Evolutionary conservation across 2,797 vertebrate species (phyloP).

Genomic region (Okamejei kenojei): DNA sequence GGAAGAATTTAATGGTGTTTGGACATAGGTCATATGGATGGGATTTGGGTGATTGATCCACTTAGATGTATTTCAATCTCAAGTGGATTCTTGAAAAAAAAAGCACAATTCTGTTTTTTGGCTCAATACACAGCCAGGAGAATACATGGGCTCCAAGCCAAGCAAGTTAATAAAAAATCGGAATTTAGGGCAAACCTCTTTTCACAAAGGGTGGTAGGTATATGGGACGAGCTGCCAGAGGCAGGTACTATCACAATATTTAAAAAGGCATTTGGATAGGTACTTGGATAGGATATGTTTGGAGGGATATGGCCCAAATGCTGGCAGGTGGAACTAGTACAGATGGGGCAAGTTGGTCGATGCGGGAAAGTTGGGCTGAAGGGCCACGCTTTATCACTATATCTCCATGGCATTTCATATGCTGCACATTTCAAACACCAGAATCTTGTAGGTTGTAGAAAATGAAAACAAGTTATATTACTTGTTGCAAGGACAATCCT

Average conservation of each 20-base stretch:
- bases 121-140: not conserved
- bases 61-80: not conserved
- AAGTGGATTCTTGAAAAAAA: not conserved
- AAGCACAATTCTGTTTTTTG: not conserved
- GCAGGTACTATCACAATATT: no score
- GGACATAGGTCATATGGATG: not conserved
- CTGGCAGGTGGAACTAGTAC: no score
- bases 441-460: not conserved
- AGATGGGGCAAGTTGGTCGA: no score
- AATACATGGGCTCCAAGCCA: not conserved
- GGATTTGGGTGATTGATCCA: conserved; percentile 11
- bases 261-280: no score
- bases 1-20: conserved; percentile 26
- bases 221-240: no score
- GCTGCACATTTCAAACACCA: not conserved
- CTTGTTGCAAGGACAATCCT: not conserved
- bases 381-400: no score
- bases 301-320: no score
- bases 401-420: not conserved
- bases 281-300: no score
- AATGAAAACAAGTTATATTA: not conserved
- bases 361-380: no score
- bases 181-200: not conserved
- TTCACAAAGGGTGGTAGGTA: no score
- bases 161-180: not conserved